Evolutionary conservation across 1,140 invertebrate genomes (phyloP), one percentile per base, ranked within the genome.

Genomic region (Helicoverpa zea): DNA sequence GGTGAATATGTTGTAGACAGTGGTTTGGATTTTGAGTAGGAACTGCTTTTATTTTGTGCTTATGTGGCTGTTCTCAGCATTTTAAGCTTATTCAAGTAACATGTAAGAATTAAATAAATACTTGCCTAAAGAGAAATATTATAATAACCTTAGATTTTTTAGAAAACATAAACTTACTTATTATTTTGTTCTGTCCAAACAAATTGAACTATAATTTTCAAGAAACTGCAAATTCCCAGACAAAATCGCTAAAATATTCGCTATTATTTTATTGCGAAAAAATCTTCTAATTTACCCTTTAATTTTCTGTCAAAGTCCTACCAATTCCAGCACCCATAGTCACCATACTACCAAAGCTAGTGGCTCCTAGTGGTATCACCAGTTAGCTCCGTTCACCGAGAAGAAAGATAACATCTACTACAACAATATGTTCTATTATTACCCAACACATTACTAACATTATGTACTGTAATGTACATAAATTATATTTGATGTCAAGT

Each of bases 351-450:
- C 66, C 56, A 82, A 85, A 84, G 75, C 84, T 81, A 88, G 82
- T 83, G 82, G 77, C 78, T 86, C 83, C 74, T 85, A 86, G 84
- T 79, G 81, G 82, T 87, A 87, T 87, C 86, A 87, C 78, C 83
- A 81, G 81, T 86, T 85, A 82, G 84, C 84, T 86, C 82, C 85
- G 88, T 84, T 87, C 85, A 88, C 72, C 83, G 79, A 86, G 84
- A 87, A 87, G 87, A 90, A 90, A 92, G 91, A 92, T 90, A 88
- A 87, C 83, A 90, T 92, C 89, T 74, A 70, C 72, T 82, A 70
- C 81, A 88, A 89, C 89, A 89, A 89, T 89, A 88, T 84, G 86
- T 81, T 82, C 76, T 76, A 78, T 81, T 86, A 87, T 83, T 84
- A 82, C 77, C 35, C n/a, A 72, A 79, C 77, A 59, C 79, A 85